Conservation (phyloP, 2,888 invertebrate species). For the Agonopterix arenella region DNA sequence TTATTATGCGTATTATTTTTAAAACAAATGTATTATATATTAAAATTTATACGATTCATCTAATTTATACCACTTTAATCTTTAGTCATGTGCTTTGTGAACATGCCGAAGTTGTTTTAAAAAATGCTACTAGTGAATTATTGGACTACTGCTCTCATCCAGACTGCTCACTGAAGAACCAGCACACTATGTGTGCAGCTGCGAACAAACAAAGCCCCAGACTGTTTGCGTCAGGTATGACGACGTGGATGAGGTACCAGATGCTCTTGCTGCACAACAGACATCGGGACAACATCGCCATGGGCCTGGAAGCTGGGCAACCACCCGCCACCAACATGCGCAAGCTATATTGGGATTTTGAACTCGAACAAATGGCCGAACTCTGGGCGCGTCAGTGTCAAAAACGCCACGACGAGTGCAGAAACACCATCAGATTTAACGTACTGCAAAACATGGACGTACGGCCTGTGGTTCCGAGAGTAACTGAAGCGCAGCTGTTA, state of each 20-base stretch:
- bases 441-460: slow-evolving; percentile 69
- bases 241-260: slow-evolving; percentile 66
- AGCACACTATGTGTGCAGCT: slow-evolving; percentile 60
- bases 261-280: slow-evolving; percentile 60
- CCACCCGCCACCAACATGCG: slow-evolving; percentile 70
- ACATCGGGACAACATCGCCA: slow-evolving; percentile 63
- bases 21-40: slow-evolving; percentile 9
- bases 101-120: neutral
- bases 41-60: slow-evolving; percentile 26
- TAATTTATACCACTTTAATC: slow-evolving; percentile 34
- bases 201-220: slow-evolving; percentile 48
- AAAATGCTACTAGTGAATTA: slow-evolving; percentile 8
- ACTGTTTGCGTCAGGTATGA: slow-evolving; percentile 62
- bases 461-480: slow-evolving; percentile 47
- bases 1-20: no score
- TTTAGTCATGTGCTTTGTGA: slow-evolving; percentile 24
- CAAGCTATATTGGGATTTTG: slow-evolving; percentile 71
- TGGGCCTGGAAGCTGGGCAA: slow-evolving; percentile 65
- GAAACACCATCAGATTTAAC: slow-evolving; percentile 61
- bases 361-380: slow-evolving; percentile 63
- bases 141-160: slow-evolving; percentile 55
- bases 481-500: slow-evolving; percentile 63
- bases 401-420: slow-evolving; percentile 67
- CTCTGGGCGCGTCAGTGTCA: slow-evolving; percentile 70
- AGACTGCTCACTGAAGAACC: slow-evolving; percentile 58